Evolutionary conservation across 2,888 invertebrate species (phyloP).

Genomic region (Eupithecia vulgata): DNA sequence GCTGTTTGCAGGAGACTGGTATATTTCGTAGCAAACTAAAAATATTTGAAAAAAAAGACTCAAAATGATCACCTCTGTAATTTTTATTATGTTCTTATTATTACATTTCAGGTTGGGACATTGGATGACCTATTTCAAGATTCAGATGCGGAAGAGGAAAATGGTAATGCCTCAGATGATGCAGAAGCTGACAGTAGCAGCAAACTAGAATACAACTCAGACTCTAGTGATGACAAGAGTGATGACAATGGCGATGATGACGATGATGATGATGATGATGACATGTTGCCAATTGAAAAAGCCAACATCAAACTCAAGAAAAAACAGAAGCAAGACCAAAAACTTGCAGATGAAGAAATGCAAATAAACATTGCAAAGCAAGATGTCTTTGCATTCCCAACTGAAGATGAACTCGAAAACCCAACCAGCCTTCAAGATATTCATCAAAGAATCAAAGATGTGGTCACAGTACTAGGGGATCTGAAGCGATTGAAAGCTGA

Average conservation of each 20-base stretch:
- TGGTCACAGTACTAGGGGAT: constrained; percentile 90
- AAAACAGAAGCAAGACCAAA: constrained; percentile 87
- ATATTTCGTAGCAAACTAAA: too few relatives aligned
- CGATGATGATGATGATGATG: constrained; percentile 84
- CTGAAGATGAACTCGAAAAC: constrained; percentile 88
- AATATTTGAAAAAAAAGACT: too few relatives aligned
- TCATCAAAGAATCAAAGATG: constrained; percentile 95
- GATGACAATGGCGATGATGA: constrained; percentile 64
- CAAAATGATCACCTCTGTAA: too few relatives aligned
- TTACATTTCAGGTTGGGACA: constrained; percentile 70
- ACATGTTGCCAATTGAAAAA: constrained; percentile 94
- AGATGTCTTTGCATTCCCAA: constrained; percentile 91
- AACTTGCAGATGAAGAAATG: constrained; percentile 91
- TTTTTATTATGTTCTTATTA: too few relatives aligned
- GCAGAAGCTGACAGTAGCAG: constrained; percentile 49
- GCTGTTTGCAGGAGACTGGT: too few relatives aligned
- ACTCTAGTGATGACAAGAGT: constrained; percentile 66
- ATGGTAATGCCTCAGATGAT: constrained; percentile 64
- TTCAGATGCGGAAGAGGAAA: constrained; percentile 66
- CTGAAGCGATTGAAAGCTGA: constrained; percentile 88
- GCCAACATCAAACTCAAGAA: constrained; percentile 90
- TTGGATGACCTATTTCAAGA: constrained; percentile 82
- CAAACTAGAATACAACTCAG: constrained; percentile 69
- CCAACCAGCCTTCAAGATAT: constrained; percentile 91
- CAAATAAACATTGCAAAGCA: constrained; percentile 90